Evolutionary conservation across 2,888 invertebrate genomes (phyloP).

Genomic region (Lacanobia wlatinum): DNA sequence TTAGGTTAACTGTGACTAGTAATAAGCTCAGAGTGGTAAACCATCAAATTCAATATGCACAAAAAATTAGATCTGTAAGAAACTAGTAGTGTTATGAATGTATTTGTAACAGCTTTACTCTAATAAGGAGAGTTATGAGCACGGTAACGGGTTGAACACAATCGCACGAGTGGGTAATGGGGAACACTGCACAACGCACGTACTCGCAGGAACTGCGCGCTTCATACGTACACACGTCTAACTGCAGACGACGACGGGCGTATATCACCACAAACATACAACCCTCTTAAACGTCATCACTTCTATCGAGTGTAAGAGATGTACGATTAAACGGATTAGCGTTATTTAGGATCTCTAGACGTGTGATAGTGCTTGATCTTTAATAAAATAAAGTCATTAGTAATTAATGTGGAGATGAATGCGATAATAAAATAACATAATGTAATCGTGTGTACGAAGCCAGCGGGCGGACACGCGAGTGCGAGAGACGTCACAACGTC

Average conservation of each 20-base stretch:
- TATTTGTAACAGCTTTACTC: conserved; percentile 7
- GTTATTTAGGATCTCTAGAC: conserved; percentile 31
- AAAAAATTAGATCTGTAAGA: conserved; percentile 10
- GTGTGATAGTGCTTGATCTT: conserved; percentile 40
- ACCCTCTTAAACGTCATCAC: not conserved
- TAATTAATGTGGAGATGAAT: conserved; percentile 68
- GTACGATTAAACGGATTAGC: conserved; percentile 13
- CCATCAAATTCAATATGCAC: conserved; percentile 17
- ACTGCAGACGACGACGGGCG: not conserved
- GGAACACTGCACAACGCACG: conserved; percentile 25
- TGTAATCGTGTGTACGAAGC: conserved; percentile 46
- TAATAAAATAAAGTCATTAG: conserved; percentile 32
- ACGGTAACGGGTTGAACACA: conserved; percentile 32
- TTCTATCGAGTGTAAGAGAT: conserved; percentile 1
- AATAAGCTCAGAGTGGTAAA: conserved; percentile 7
- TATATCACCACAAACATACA: not conserved
- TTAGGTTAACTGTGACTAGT: conserved; percentile 5
- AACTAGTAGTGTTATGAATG: conserved; percentile 1
- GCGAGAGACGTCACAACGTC: conserved; percentile 27
- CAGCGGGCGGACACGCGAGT: conserved; percentile 20
- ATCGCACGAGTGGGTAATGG: conserved; percentile 21
- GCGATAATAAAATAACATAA: conserved; percentile 65
- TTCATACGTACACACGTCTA: not conserved
- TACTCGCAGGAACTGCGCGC: not conserved
- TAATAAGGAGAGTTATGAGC: not conserved